Evolutionary conservation across 1,140 invertebrate genomes (phyloP).

Genomic region (Berghia stephanieae): DNA sequence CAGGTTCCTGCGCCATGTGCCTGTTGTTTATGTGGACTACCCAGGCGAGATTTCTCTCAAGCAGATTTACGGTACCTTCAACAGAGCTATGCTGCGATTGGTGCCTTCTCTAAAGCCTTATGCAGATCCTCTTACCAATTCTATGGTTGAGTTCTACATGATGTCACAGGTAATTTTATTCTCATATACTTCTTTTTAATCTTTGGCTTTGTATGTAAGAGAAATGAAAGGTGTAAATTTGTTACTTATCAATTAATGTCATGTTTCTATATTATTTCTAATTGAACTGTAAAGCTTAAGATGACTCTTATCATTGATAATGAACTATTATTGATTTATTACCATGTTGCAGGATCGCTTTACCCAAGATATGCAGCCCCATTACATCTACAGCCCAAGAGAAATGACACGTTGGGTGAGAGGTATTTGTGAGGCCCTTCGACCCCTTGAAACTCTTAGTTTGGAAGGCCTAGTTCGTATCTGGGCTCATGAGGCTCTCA

Average conservation of each 20-base stretch:
- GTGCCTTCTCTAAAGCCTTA: conserved; percentile 89
- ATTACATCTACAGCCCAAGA: conserved; percentile 99
- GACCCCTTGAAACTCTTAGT: conserved; percentile 87
- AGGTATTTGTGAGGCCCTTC: conserved; percentile 97
- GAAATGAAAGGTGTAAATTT: no score
- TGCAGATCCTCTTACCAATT: conserved; percentile 95
- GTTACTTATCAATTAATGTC: no score
- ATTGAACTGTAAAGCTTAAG: no score
- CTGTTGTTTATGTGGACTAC: conserved; percentile 99
- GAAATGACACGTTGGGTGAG: conserved; percentile 99
- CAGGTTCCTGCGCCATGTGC: conserved; percentile 86
- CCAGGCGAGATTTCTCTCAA: conserved; percentile 93
- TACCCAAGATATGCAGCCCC: conserved; percentile 99
- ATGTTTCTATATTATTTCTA: no score
- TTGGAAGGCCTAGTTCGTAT: conserved; percentile 95
- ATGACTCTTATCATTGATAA: no score
- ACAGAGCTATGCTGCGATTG: conserved; percentile 93
- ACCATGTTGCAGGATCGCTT: conserved; percentile 85
- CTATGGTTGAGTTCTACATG: conserved; percentile 99
- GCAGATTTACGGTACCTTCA: conserved; percentile 98
- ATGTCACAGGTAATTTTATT: conserved; percentile 78
- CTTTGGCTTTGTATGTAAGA: no score
- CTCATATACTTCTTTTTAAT: neutral
- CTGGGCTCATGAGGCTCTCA: conserved; percentile 98
- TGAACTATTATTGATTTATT: no score